Evolutionary conservation across 2,888 invertebrate genomes (phyloP), one percentile per base, ranked within the genome.

Genomic region (Dugesia japonica): DNA sequence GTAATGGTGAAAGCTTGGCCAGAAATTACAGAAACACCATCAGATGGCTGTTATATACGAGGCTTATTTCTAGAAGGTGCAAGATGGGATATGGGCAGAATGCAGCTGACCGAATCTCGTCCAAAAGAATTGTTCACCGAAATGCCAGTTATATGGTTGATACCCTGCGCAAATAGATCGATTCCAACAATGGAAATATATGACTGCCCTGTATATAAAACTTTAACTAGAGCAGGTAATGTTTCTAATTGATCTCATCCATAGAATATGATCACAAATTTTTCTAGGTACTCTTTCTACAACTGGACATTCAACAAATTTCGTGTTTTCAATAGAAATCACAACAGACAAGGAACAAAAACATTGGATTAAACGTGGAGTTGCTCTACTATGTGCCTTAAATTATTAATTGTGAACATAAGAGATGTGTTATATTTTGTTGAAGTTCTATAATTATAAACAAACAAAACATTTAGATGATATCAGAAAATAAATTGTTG

Each of bases 71-170:
- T 83, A 9, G 85, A 85, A 78, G 85, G 85, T 0, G 83, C 84
- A 0, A 80, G 83, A 27, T 85, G 84, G 84, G 83, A 84, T 79
- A 23, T 56, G 15, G 78, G 78, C 15, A 79, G 78, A 42, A 78
- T 80, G 74, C 79, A 80, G 75, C 80, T 84, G 73, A 79, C 80
- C 4, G 85, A 84, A 79, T 84, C 84, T 0, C 77, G 80, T 27
- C 83, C 84, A n/a, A 85, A 84, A 78, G 84, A 85, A 76, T 81
- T 85, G 42, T 85, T 82, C 81, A 89, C 89, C 28, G 88, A 89
- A 88, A 83, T 84, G 89, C 87, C 89, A 0, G 87, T 88, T 26
- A 86, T 90, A 75, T 89, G 89, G 87, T 85, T 91, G 82, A 85
- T 88, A 71, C 90, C 91, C 0, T 88, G 89, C 80, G 87, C 89